Base-by-base conservation (phyloP, 1,140 invertebrate species). In the Nixonia krombeini region DNA sequence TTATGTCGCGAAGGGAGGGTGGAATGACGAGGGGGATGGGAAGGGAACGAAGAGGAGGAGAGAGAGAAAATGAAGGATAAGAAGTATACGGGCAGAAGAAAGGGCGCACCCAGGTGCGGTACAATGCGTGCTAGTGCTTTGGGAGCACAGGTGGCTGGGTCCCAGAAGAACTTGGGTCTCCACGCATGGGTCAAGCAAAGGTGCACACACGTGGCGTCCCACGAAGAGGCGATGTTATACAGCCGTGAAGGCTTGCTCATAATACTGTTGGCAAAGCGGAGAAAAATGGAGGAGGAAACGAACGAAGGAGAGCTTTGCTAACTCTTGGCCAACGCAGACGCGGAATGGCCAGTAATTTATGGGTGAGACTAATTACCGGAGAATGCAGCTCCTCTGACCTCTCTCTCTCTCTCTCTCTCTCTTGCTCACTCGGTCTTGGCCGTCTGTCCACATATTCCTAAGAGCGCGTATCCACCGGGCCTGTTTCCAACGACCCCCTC, bases 321-420 rank as follows among this genome's bases (percentile, higher is more conserved):
- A 72, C 57, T 73, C 63, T 62, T 57, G 63, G 67, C 55, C 68
- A 72, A 71, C 70, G 71, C 64, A 78, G 69, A 73, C 74, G 67
- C 69, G 77, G 74, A 80, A 80, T 78, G 75, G 73, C 69, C 70
- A 70, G 76, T 81, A 80, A 81, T 80, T 80, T 80, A 81, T 81
- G 78, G 78, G 77, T 81, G 77, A 81, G 76, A 81, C 78, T 81
- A 80, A 81, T 80, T 80, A 81, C 72, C 76, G 68, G 76, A 73
- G 78, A 82, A 80, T 82, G 79, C 79, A 79, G 78, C 79, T 81
- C 66, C 74, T 76, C 70, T 64, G 69, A 76, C 70, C 74, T 73
- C 70, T n/a, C n/a, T n/a, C n/a, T n/a, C n/a, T n/a, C n/a, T n/a
- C n/a, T n/a, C n/a, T n/a, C n/a, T n/a, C n/a, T n/a, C n/a, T n/a